These are phyloP conservation scores for Paradisaea rubra DNA, from an alignment of 2,113 vertebrate species.

Conservation along the genomic window DNA sequence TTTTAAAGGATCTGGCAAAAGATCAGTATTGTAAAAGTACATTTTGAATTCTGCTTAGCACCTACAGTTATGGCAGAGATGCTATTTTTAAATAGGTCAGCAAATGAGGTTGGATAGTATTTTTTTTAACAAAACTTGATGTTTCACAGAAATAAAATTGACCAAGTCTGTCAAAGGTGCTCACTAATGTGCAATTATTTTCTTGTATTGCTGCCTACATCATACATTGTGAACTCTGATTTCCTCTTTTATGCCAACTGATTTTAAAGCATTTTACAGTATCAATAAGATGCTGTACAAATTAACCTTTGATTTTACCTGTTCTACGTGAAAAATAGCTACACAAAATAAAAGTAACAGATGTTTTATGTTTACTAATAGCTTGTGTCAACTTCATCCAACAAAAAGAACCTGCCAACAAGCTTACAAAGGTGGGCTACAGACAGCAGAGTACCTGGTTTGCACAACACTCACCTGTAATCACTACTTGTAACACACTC, in stretches of 20 bases:
- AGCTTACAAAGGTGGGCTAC: background rate
- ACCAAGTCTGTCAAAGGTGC: background rate
- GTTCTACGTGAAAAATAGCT: background rate
- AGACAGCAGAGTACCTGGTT: background rate
- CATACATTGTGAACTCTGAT: background rate
- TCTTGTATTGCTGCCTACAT: background rate
- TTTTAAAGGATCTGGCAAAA: background rate
- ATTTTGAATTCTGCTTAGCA: background rate
- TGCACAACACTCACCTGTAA: background rate
- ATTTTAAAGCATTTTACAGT: background rate
- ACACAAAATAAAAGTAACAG: conserved; percentile 19
- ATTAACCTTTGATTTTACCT: background rate
- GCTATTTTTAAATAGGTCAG: background rate
- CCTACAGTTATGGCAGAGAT: background rate
- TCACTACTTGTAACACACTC: rapidly evolving
- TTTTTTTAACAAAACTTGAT: background rate
- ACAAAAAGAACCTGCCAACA: background rate
- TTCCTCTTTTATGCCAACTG: background rate
- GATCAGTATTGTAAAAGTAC: background rate
- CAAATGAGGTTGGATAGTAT: background rate
- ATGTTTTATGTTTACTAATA: background rate
- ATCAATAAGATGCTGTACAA: background rate
- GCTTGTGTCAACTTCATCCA: background rate
- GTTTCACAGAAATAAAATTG: background rate
- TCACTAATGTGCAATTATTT: background rate